Conservation (phyloP, 2,888 invertebrate species). For the Ectobius pallidus region DNA sequence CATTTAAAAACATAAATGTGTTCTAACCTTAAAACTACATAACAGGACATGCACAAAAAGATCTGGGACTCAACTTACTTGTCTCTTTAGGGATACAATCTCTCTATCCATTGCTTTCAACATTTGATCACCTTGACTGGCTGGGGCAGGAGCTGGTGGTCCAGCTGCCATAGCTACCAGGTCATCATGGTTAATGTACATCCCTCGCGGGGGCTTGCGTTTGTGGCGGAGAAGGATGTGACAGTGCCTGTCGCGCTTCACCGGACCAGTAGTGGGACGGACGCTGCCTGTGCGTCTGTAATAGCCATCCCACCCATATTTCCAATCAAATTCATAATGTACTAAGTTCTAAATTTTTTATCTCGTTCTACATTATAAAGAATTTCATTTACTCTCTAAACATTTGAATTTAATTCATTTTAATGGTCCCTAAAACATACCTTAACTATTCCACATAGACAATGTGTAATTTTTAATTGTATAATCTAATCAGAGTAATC, state of each 20-base stretch:
- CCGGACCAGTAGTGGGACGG: conserved; percentile 78
- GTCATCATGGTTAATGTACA: conserved; percentile 98
- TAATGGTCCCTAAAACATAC: too few relatives aligned
- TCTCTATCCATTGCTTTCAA: conserved; percentile 93
- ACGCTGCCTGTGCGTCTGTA: conserved; percentile 79
- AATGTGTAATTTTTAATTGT: too few relatives aligned
- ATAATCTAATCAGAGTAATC: too few relatives aligned
- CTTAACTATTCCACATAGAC: too few relatives aligned
- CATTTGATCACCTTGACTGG: conserved; percentile 78
- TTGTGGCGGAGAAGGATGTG: conserved; percentile 55
- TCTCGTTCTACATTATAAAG: too few relatives aligned
- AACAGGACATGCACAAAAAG: too few relatives aligned
- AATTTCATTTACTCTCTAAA: too few relatives aligned
- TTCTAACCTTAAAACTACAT: too few relatives aligned
- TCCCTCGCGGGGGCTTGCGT: conserved; percentile 92
- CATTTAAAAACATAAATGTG: too few relatives aligned
- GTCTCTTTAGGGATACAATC: conserved; percentile 92
- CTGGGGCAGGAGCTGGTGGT: conserved; percentile 59
- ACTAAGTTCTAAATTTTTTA: neutral
- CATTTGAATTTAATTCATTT: too few relatives aligned
- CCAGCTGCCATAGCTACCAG: conserved; percentile 83
- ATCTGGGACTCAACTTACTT: conserved; percentile 71
- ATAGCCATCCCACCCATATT: conserved; percentile 11
- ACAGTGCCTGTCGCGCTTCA: conserved; percentile 50
- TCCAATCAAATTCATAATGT: neutral